These are phyloP conservation scores for Eupeodes latifasciatus DNA, from an alignment of 2,888 invertebrate genomes.

Conservation along the genomic window DNA sequence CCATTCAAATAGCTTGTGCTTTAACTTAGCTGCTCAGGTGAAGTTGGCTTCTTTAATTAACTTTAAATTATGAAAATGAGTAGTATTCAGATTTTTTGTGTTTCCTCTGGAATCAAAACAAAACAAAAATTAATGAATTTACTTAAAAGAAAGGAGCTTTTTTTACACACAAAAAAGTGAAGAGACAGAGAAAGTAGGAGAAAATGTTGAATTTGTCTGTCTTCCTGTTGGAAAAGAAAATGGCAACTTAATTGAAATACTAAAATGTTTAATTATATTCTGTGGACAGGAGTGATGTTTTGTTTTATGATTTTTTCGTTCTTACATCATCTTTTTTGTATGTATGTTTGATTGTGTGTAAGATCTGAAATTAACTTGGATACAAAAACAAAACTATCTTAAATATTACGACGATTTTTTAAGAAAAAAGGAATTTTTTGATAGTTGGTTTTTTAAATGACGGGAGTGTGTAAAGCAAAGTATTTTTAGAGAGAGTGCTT, in stretches of 20 bases:
- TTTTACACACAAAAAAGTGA: background rate
- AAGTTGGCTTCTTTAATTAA: constrained; percentile 69
- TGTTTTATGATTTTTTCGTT: background rate
- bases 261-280: constrained; percentile 43
- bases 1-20: background rate
- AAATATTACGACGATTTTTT: no score
- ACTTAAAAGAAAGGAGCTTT: background rate
- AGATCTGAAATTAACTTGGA: background rate
- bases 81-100: background rate
- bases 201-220: constrained; percentile 48
- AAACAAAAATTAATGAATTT: constrained; percentile 4
- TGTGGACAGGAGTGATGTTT: background rate
- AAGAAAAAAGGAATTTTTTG: no score
- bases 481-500: no score
- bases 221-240: constrained; percentile 46
- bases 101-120: background rate
- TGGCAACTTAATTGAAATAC: constrained; percentile 62
- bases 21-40: constrained; percentile 46
- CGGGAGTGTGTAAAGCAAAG: no score
- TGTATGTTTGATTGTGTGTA: no score
- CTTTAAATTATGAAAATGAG: constrained; percentile 58
- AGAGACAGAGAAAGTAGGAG: background rate
- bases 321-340: background rate
- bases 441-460: no score
- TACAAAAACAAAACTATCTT: background rate